Evolutionary conservation across 2,888 invertebrate genomes (phyloP).

Genomic region (Oxytorus armatus): DNA sequence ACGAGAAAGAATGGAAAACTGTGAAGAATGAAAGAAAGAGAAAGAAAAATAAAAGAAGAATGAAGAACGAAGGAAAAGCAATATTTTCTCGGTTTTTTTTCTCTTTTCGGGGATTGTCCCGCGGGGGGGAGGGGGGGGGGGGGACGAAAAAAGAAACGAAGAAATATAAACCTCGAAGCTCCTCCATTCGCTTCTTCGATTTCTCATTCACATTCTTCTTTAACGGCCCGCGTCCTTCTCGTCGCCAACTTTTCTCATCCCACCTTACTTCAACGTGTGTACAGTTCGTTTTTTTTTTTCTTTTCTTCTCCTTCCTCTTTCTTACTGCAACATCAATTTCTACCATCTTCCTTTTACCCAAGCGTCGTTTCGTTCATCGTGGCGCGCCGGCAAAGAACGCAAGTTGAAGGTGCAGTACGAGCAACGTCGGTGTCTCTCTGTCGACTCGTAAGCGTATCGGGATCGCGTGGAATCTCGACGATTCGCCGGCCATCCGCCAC

Average conservation of each 20-base stretch:
- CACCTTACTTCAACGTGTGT: not conserved
- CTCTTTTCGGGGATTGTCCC: not conserved
- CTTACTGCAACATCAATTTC: constrained; percentile 52
- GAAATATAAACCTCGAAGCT: constrained; percentile 55
- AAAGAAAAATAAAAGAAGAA: not conserved
- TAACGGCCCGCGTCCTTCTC: constrained; percentile 73
- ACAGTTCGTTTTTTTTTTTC: constrained; percentile 50
- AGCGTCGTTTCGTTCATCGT: constrained; percentile 49
- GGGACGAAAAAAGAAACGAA: constrained; percentile 44
- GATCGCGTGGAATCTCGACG: constrained; percentile 77
- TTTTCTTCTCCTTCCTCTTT: constrained; percentile 24
- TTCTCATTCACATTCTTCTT: no score
- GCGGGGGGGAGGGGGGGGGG: not conserved
- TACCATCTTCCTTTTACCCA: constrained; percentile 35
- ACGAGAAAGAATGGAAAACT: not conserved
- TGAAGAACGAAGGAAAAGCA: constrained; percentile 40
- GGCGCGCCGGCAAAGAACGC: not conserved
- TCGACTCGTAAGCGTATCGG: constrained; percentile 66
- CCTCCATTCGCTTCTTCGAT: constrained; percentile 60
- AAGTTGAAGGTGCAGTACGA: no score
- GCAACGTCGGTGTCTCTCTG: constrained; percentile 22
- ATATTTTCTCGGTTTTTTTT: constrained; percentile 30
- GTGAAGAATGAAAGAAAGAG: not conserved
- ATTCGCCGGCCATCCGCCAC: no score
- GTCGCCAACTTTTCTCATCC: constrained; percentile 18